phyloP scores from a whole-genome alignment of 1,140 invertebrate genomes.

The Lasioglossum albipes region DNA sequence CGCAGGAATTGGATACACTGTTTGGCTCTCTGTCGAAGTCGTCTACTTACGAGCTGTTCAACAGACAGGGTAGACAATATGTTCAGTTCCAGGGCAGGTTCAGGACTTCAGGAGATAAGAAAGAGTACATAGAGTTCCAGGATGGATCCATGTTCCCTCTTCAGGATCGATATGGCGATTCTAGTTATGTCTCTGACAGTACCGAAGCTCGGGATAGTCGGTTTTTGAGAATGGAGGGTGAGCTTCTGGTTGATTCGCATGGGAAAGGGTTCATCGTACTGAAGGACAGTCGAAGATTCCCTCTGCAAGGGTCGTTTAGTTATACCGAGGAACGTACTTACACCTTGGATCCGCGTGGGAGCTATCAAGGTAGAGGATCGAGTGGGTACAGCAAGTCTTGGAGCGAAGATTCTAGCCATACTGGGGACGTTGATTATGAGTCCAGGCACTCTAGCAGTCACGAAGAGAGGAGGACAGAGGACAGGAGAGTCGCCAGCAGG shows the following conservation, averaged over 20 bases:
- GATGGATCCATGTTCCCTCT: slow-evolving; percentile 70
- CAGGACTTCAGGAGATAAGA: slow-evolving; percentile 59
- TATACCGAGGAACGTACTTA: slow-evolving; percentile 65
- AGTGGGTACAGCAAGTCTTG: slow-evolving; percentile 52
- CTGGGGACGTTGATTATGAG: slow-evolving; percentile 52
- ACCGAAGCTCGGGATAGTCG: slow-evolving; percentile 31
- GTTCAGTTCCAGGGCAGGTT: slow-evolving; percentile 69
- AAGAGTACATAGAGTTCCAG: slow-evolving; percentile 70
- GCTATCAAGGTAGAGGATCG: background rate
- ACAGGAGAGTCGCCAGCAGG: slow-evolving; percentile 45
- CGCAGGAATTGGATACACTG: slow-evolving; percentile 64
- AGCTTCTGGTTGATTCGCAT: slow-evolving; percentile 61
- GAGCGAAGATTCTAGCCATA: slow-evolving; percentile 48
- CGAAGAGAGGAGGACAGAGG: slow-evolving; percentile 61
- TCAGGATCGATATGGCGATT: slow-evolving; percentile 61
- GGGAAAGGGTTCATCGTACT: slow-evolving; percentile 67
- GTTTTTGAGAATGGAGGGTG: slow-evolving; percentile 66
- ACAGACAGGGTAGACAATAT: slow-evolving; percentile 61
- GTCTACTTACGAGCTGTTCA: slow-evolving; percentile 53
- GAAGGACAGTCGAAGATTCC: slow-evolving; percentile 68
- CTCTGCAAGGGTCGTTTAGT: slow-evolving; percentile 67
- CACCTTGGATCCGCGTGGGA: slow-evolving; percentile 33
- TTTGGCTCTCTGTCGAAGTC: slow-evolving; percentile 63
- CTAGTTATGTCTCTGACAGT: slow-evolving; percentile 45
- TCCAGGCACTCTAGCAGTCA: slow-evolving; percentile 61